Base-by-base conservation (phyloP, 2,888 invertebrate species). In the Hedya salicella region DNA sequence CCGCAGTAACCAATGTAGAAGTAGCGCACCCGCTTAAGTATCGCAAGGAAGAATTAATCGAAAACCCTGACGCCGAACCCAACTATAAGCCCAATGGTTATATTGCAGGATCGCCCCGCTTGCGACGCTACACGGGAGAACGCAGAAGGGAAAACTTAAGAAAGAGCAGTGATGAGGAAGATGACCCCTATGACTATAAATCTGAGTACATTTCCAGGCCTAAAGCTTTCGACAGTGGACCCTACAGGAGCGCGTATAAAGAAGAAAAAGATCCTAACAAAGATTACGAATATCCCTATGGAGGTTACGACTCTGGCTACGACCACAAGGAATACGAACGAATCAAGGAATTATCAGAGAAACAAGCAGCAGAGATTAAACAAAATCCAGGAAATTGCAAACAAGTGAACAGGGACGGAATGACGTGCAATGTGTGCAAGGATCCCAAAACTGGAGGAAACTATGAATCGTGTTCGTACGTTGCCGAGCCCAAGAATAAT, bases 391-490 rank as follows among this genome's bases (percentile, higher is more conserved):
- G 94, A 69, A 94, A 94, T 72, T 96, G 96, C 73, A 93, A 94
- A 74, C 93, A 94, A 76, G 93, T 95, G 0, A 85, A 93, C 54
- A 94, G 93, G 74, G 94, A 95, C 70, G 94, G 94, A 2, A 94
- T 95, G 94, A 93, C 93, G 11, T 97, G 96, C 80, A 94, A 94
- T 70, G 92, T 96, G 1, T 97, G 97, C 77, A 94, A 95, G 72
- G 95, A 96, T 78, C 93, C 95, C 0, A 95, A 95, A 79, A 95
- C 95, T 1, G 96, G 96, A 49, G 96, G 95, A 30, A 95, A 95
- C 68, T 96, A 95, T 70, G 97, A 97, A 81, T 95, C 95, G 13
- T 97, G 97, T 79, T 95, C 96, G 0, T 97, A 96, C 82, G 95
- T 95, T 9, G 94, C 95, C 0, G 94, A 95, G 69, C 96, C 96